Percentiles rank a stretch among this genome's conserved stretches.
Conservation (phyloP, 2,113 vertebrate species). For the Micronisus gabar region DNA sequence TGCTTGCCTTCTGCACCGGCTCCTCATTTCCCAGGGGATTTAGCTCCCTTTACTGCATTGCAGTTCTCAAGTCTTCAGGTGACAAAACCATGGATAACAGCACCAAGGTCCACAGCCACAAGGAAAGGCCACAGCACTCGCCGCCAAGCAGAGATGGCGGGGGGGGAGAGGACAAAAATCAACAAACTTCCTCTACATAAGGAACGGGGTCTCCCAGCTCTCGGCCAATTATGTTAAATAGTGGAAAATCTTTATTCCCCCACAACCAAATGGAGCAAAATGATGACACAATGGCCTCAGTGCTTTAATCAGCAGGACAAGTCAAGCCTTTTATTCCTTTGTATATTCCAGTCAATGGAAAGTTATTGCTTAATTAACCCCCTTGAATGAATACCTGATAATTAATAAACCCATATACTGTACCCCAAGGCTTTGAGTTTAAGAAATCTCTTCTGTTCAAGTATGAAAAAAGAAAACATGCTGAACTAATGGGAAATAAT, state of each 20-base stretch:
- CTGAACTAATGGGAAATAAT: constrained; percentile 83
- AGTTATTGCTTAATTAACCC: constrained; percentile 83
- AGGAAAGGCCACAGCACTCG: not conserved
- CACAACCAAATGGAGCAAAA: constrained; percentile 46
- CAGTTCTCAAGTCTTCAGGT: not conserved
- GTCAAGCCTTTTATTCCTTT: constrained; percentile 73
- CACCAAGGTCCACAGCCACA: not conserved
- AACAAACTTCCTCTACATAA: not conserved
- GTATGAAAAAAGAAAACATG: constrained; percentile 74
- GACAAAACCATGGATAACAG: not conserved
- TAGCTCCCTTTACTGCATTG: constrained; percentile 2
- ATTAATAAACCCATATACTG: constrained; percentile 80
- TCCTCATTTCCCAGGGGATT: not conserved
- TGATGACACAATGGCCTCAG: constrained; percentile 39
- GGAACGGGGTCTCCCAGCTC: not conserved
- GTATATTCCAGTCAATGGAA: constrained; percentile 75
- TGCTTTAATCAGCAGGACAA: constrained; percentile 71
- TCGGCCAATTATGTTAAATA: constrained; percentile 32
- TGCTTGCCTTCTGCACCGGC: not conserved
- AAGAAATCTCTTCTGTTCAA: constrained; percentile 77
- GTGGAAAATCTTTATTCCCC: constrained; percentile 61
- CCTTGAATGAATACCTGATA: constrained; percentile 81
- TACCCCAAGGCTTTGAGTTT: constrained; percentile 75
- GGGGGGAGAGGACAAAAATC: not conserved
- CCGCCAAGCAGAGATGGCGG: not conserved